These are phyloP conservation scores for Atrina japonica DNA, from an alignment of 2,888 invertebrate species.

Conservation along the genomic window DNA sequence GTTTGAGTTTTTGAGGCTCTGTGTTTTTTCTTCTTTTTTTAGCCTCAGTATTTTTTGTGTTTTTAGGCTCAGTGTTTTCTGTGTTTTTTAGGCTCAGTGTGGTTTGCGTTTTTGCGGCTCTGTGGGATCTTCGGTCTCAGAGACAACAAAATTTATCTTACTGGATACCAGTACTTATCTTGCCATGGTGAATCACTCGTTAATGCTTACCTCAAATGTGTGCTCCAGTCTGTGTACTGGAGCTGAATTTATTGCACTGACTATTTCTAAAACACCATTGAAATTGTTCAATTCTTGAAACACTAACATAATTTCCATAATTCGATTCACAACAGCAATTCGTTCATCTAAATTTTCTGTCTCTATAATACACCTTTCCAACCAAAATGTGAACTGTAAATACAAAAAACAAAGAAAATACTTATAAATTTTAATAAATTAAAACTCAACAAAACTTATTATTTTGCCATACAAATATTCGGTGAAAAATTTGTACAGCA, in stretches of 20 bases:
- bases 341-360: conserved; percentile 98
- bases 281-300: conserved; percentile 98
- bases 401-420: conserved; percentile 12
- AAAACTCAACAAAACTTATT: not conserved
- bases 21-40: no score
- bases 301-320: conserved; percentile 96
- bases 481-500: no score
- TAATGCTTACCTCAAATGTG: conserved; percentile 83
- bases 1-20: no score
- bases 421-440: not conserved
- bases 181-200: no score
- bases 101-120: no score
- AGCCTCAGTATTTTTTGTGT: no score
- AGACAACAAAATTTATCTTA: no score
- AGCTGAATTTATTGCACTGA: conserved; percentile 94
- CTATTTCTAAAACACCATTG: conserved; percentile 96
- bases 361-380: conserved; percentile 97
- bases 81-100: no score
- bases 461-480: no score
- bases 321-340: conserved; percentile 92
- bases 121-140: no score
- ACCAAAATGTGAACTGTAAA: conserved; percentile 94
- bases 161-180: no score
- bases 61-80: no score
- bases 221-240: conserved; percentile 93